Base-by-base conservation (phyloP, 2,113 vertebrate species). In the Cariama cristata region DNA sequence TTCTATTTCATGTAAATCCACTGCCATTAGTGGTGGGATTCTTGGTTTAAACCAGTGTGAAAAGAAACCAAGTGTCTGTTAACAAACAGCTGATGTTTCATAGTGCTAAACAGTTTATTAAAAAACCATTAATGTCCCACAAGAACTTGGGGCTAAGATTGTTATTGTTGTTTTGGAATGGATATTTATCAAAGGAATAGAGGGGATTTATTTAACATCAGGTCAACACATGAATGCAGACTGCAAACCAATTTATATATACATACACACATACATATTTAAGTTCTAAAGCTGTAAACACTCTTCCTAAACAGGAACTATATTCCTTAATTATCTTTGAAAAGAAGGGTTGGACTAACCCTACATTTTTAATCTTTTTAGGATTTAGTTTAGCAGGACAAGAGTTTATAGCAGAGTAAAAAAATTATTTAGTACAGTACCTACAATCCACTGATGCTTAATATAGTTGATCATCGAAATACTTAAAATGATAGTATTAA, bases 311-410 rank as follows among this genome's bases (percentile, higher is more conserved):
- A 75, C 24, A 73, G 44, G 7, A 95, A 88, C 40, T 45, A 44
- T 82, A 87, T 93, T 83, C 27, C 50, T 94, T 88, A 86, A 92
- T 96, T 88, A 94, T 75, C 42, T 75, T 91, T 76, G 62, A 93
- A 93, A 33, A 96, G 55, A 91, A 95, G 23, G 44, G 60, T 28
- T 84, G 56, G 75, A 86, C 86, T 82, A 92, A 71, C 79, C n/a
- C 64, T 74, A 66, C 49, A 88, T 94, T 92, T 96, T 95, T 68
- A 96, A 94, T 95, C 86, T 86, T 73, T 96, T 95, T 92, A 69
- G 94, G 96, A 96, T 94, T 95, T 97, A 80, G 49, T 95, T 95
- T 84, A 93, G 44, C 53, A 69, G 91, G 73, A 86, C 92, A 97
- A 93, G 67, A 84, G 47, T 42, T 93, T 91, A 77, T 56, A 92